phyloP scores from a whole-genome alignment of 37 sponge, comb jelly and placozoan species.

The Oscarella lobularis region DNA sequence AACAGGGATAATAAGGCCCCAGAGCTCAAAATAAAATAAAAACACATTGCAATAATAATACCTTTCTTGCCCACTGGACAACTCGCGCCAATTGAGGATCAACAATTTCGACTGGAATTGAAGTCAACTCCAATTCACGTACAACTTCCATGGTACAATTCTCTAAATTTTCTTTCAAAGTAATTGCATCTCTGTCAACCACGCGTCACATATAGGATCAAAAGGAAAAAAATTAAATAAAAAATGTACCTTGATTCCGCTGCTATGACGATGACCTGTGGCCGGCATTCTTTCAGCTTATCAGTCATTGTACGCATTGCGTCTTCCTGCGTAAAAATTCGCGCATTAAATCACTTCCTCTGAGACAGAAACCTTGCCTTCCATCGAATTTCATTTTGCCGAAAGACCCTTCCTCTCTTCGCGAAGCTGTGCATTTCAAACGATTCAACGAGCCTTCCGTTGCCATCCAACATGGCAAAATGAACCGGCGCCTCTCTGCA shows the following conservation, averaged over 20 bases:
- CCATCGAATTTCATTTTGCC: no score
- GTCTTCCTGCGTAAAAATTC: no score
- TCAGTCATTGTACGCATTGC: no score
- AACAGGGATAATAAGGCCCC: background rate
- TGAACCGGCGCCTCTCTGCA: constrained; percentile 37
- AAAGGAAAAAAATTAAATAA: background rate
- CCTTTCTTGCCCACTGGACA: constrained; percentile 11
- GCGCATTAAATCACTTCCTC: no score
- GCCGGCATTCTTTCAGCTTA: no score
- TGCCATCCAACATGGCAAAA: constrained; percentile 44
- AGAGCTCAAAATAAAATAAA: background rate
- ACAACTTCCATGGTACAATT: constrained; percentile 33
- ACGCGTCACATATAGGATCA: background rate
- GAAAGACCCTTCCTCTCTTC: no score
- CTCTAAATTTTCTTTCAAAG: constrained; percentile 43
- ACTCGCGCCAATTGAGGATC: constrained; percentile 17
- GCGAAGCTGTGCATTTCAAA: constrained; percentile 33
- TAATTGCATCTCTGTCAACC: constrained; percentile 48
- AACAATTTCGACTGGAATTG: constrained; percentile 27
- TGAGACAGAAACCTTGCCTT: no score
- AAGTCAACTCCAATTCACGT: constrained; percentile 31
- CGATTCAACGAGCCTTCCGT: constrained; percentile 54
- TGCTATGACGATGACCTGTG: constrained; percentile 41
- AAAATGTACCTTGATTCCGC: constrained; percentile 37
- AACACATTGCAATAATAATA: background rate